Base-by-base conservation (phyloP, 2,113 vertebrate genomes). In the Esox niger region DNA sequence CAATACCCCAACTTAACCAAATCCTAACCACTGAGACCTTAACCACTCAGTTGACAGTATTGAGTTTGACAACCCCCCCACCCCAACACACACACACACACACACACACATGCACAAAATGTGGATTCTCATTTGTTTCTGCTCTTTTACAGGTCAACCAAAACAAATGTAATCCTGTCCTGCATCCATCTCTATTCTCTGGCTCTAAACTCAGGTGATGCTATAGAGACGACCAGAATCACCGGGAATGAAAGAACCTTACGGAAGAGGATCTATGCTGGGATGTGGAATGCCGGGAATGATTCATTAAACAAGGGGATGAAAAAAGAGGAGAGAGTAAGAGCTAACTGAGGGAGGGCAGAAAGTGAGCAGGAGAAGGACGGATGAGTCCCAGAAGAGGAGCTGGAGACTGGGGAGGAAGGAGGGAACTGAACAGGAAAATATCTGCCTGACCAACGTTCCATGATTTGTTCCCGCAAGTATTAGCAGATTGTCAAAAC, bases 51-150 rank as follows among this genome's bases (percentile, higher is more conserved):
- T n/a, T n/a, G n/a, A n/a, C n/a, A n/a, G n/a, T n/a, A n/a, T n/a
- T n/a, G n/a, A n/a, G n/a, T n/a, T n/a, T n/a, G 15, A 31, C 31
- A 30, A 62, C 59, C 33, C 59, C 33, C 59, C 33, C 59, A 62
- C 59, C 33, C 59, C 33, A 30, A 62, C 59, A 62, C 59, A 38
- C 59, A 35, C 31, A 62, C 31, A 38, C 60, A 35, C 60, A n/a
- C 4, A 17, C 46, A 49, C 3, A n/a, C 17, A 52, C 17, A 52
- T 2, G 7, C 47, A 52, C 20, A n/a, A 6, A 9, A 2, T 9
- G 47, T n/a, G 20, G 8, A 52, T n/a, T 52, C 10, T 9, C 7
- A n/a, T 17, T 49, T 2, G 20, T 2, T 52, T 52, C 47, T 52
- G 1, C 47, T 52, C 47, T 52, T 7, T 52, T 52, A 7, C 47